Evolutionary conservation across 2,113 vertebrate genomes (phyloP).

Genomic region (Calidris pygmaea): DNA sequence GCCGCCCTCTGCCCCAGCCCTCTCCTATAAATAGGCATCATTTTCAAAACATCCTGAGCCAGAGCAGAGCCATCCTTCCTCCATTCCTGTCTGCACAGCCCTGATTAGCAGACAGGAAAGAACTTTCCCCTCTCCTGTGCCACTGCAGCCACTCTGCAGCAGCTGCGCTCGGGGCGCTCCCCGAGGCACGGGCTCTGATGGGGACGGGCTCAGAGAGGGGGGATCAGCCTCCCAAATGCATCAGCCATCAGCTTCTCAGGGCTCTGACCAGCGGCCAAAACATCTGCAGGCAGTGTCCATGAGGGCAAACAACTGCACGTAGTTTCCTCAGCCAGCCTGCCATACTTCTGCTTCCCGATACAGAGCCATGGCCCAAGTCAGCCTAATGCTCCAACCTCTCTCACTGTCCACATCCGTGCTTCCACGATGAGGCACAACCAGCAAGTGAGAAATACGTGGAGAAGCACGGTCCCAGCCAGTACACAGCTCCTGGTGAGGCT

Average conservation of each 20-base stretch:
- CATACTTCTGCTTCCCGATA: background rate
- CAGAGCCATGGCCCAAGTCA: background rate
- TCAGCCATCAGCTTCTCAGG: background rate
- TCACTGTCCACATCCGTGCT: background rate
- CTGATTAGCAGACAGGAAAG: slow-evolving; percentile 69
- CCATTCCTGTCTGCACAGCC: background rate
- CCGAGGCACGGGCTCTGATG: background rate
- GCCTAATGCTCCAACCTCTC: background rate
- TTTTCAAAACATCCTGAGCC: slow-evolving; percentile 69
- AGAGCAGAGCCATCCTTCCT: slow-evolving; percentile 68
- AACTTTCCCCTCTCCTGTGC: background rate
- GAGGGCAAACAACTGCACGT: background rate
- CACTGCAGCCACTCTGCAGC: background rate
- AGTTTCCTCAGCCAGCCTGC: background rate
- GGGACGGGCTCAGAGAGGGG: background rate
- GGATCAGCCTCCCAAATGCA: background rate
- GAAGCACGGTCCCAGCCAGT: background rate
- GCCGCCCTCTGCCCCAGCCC: background rate
- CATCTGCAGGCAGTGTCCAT: background rate
- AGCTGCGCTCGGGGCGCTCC: background rate
- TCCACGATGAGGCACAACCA: background rate
- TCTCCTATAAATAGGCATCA: slow-evolving; percentile 60
- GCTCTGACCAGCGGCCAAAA: background rate
- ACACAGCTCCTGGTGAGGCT: background rate
- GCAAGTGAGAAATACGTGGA: background rate